Evolutionary conservation across 2,888 invertebrate genomes (phyloP), one percentile per base, ranked within the genome.

Genomic region (Ochropleura leucogaster): DNA sequence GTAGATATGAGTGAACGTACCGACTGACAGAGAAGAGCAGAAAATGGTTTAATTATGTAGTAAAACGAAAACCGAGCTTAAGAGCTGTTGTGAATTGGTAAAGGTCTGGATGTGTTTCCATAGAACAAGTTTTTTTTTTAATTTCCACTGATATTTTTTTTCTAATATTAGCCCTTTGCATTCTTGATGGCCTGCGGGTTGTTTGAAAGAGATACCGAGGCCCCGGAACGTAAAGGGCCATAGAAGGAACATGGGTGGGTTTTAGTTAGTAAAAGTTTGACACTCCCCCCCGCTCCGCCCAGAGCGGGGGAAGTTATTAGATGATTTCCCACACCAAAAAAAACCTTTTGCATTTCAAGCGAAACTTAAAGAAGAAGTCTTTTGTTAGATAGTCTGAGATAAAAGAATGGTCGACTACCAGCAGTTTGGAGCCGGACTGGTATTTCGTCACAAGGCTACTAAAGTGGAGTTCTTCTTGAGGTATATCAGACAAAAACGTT

Each of bases 1-100:
- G 59, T 49, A 49, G 78, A 68, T 68, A 57, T 73, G 68, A 53
- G 77, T 80, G 6, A 79, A 20, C 42, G 30, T 49, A 49, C n/a
- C 18, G 16, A 49, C 53, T 44, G 18, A 62, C 20, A 46, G 7
- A 51, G 14, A 14, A 10, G 8, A 12, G 20, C 8, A 12, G 40
- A 40, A 46, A 42, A 42, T 57, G 0, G 9, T 42, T 30, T 44
- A 0, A 42, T 47, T 74, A 42, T 42, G 14, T n/a, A 74, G 20
- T 47, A 40, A 59, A 46, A 18, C 20, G 4, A 40, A 9, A 30
- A 20, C 1, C 30, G 30, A 30, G 30, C 30, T 59, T 12, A 53
- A 14, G 30, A 62, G 51, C 5, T 18, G 7, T n/a, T 40, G 9
- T 5, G 30, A 14, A 9, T 68, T 42, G 10, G 7, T 0, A 8